Percentiles rank a stretch among this genome's conserved stretches.
Conservation (phyloP, 2,797 vertebrate genomes). For the Anisognathus igniventris region DNA sequence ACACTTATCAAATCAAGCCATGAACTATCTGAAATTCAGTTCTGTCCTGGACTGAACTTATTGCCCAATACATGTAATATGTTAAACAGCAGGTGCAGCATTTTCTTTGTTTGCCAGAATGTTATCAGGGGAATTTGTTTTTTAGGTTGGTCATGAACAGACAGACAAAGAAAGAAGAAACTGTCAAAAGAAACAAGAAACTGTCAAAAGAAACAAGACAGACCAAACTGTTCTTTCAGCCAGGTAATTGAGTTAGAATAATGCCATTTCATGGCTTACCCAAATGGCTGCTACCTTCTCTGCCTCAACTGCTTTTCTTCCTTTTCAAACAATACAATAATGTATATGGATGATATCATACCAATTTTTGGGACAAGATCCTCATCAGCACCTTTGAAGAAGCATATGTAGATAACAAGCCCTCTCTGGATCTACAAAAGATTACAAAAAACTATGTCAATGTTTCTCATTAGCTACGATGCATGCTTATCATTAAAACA, state of each 20-base stretch:
- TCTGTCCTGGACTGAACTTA: not conserved
- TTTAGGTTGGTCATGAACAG: not conserved
- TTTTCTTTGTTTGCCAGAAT: not conserved
- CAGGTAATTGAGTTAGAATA: not conserved
- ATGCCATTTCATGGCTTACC: not conserved
- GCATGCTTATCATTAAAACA: not conserved
- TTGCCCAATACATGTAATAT: not conserved
- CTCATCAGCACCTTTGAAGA: slow-evolving; percentile 89
- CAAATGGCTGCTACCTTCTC: not conserved
- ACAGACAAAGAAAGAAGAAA: not conserved
- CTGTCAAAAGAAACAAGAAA: not conserved
- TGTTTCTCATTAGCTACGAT: not conserved
- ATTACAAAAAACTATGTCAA: slow-evolving; percentile 7
- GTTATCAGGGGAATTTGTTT: not conserved
- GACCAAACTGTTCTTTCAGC: not conserved
- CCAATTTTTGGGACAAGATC: slow-evolving; percentile 89
- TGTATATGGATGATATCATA: slow-evolving; percentile 57
- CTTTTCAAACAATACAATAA: not conserved
- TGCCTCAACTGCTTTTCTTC: not conserved
- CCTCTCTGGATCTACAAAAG: slow-evolving; percentile 84
- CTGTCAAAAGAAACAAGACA: not conserved
- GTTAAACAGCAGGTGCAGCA: not conserved
- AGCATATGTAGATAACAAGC: slow-evolving; percentile 91
- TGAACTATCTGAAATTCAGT: not conserved
- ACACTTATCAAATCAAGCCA: not conserved